These are phyloP conservation scores for Tachysurus fulvidraco DNA, from an alignment of 2,113 vertebrate genomes.

Conservation along the genomic window DNA sequence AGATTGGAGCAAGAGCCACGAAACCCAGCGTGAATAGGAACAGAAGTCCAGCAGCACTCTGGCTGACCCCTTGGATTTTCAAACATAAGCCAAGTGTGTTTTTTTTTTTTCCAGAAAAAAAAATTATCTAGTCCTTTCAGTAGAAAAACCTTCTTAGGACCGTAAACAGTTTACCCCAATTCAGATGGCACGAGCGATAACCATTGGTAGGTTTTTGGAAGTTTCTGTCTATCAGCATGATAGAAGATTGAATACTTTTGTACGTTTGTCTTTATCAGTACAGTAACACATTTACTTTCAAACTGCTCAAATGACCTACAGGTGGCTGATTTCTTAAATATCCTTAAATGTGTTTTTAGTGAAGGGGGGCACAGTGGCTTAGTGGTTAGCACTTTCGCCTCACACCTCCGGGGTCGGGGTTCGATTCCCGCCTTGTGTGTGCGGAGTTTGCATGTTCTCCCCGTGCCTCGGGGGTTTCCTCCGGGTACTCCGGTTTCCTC, in stretches of 20 bases:
- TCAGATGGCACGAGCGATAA: background rate
- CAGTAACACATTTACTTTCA: too few relatives aligned
- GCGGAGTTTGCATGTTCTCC: too few relatives aligned
- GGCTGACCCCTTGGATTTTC: background rate
- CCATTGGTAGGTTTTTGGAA: background rate
- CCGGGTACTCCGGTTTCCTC: too few relatives aligned
- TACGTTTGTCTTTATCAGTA: background rate
- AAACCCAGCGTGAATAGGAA: conserved; percentile 16
- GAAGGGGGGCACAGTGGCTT: too few relatives aligned
- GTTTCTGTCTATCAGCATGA: background rate
- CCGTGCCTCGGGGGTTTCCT: too few relatives aligned
- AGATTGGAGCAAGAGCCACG: conserved; percentile 6
- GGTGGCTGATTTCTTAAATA: background rate
- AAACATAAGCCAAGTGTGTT: background rate
- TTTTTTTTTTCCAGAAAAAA: background rate
- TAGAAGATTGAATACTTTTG: background rate
- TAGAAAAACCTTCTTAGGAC: background rate
- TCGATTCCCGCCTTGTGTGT: too few relatives aligned
- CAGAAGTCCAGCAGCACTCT: conserved; percentile 9
- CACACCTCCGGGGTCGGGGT: too few relatives aligned
- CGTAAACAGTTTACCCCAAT: background rate
- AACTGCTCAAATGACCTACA: background rate
- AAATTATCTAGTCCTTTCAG: background rate
- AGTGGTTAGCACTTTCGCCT: too few relatives aligned
- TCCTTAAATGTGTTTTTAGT: background rate